Percentiles rank a stretch among this genome's conserved stretches.
Conservation (phyloP, 2,888 invertebrate genomes). For the Oscheius sp. region DNA sequence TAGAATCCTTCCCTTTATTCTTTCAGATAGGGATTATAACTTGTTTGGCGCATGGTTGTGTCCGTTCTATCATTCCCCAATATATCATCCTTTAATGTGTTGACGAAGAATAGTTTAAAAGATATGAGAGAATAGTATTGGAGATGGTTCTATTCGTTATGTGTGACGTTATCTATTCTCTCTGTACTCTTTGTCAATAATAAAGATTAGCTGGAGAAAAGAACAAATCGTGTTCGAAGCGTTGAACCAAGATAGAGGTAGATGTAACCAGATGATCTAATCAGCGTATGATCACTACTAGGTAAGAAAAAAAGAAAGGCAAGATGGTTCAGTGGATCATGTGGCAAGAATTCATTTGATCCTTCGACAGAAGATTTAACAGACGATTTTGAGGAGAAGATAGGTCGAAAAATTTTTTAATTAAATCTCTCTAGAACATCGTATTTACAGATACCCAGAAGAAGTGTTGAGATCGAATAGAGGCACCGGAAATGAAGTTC, state of each 20-base stretch:
- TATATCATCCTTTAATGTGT: conserved; percentile 35
- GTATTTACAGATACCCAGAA: conserved; percentile 28
- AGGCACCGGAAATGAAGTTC: neutral
- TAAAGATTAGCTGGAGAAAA: too few relatives aligned
- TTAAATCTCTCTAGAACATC: conserved; percentile 10
- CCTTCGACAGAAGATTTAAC: too few relatives aligned
- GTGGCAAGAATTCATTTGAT: too few relatives aligned
- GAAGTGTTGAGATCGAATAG: conserved; percentile 14
- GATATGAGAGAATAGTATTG: conserved; percentile 35
- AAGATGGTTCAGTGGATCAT: too few relatives aligned
- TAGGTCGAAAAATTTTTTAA: too few relatives aligned
- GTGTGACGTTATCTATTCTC: conserved; percentile 77
- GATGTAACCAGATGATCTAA: too few relatives aligned
- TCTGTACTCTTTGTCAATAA: conserved; percentile 75
- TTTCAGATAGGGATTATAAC: conserved; percentile 40
- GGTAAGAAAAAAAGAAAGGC: too few relatives aligned
- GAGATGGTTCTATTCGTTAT: conserved; percentile 69
- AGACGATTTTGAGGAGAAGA: too few relatives aligned
- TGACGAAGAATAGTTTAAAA: conserved; percentile 33
- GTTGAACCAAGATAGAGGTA: too few relatives aligned
- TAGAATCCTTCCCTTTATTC: neutral
- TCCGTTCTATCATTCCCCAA: conserved; percentile 29
- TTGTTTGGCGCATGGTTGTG: conserved; percentile 36
- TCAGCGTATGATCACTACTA: too few relatives aligned
- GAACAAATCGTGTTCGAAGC: too few relatives aligned